Evolutionary conservation across 2,113 vertebrate species (phyloP).

Genomic region (Ivindomyrus marchei): DNA sequence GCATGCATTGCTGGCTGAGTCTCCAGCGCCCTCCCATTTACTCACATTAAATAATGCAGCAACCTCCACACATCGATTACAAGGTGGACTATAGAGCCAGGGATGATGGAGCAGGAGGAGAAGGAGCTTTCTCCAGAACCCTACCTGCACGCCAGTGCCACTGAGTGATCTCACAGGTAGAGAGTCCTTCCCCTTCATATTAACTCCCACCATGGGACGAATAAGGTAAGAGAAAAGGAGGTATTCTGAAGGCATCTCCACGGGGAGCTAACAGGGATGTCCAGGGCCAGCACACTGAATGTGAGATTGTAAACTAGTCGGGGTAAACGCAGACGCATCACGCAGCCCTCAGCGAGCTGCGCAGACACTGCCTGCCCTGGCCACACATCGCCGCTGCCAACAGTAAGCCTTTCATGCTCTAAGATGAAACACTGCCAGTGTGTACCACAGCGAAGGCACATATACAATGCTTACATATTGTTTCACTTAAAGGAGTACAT

Average conservation of each 20-base stretch:
- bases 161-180: neutral
- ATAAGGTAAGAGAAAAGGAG: neutral
- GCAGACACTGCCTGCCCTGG: neutral
- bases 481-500: neutral
- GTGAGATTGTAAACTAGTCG: neutral
- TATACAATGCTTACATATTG: neutral
- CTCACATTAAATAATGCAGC: neutral
- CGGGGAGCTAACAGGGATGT: neutral
- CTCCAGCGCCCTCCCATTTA: neutral
- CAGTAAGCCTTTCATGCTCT: neutral
- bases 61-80: constrained; percentile 25
- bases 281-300: neutral
- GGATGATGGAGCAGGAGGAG: neutral
- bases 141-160: neutral
- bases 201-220: neutral
- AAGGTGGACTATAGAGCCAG: constrained; percentile 29
- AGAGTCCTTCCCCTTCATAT: neutral
- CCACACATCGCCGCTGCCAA: neutral
- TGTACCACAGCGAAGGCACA: neutral
- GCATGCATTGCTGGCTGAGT: neutral
- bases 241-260: neutral
- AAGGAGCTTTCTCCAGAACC: neutral
- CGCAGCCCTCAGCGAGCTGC: neutral
- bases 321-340: neutral
- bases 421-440: neutral